A percentile compares a stretch with the other conserved stretches of the same genome.
These are phyloP conservation scores for Drosophila robusta DNA, from an alignment of 2,888 invertebrate genomes.

Conservation along the genomic window DNA sequence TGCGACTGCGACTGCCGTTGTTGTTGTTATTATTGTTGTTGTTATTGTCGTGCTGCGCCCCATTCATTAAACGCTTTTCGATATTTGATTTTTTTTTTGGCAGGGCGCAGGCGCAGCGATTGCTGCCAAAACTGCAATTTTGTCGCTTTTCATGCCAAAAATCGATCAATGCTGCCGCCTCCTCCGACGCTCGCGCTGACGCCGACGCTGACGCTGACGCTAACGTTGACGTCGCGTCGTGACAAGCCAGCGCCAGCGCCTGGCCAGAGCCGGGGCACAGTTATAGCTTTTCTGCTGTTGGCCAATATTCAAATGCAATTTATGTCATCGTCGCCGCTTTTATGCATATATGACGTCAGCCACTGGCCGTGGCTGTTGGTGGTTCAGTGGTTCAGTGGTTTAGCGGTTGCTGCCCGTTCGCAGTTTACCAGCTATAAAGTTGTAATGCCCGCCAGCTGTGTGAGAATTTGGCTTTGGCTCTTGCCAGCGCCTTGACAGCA, in stretches of 20 bases:
- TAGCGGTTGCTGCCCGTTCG: conserved; percentile 27
- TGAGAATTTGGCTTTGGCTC: conserved; percentile 49
- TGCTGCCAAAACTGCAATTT: conserved; percentile 46
- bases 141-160: conserved; percentile 67
- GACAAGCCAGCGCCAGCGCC: conserved; percentile 62
- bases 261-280: conserved; percentile 29
- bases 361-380: conserved; percentile 61
- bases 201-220: conserved; percentile 10
- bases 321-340: conserved; percentile 77
- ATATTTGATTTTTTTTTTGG: conserved; percentile 24
- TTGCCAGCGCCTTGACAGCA: conserved; percentile 50
- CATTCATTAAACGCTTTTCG: conserved; percentile 66
- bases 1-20: conserved; percentile 6
- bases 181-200: conserved; percentile 8
- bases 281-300: conserved; percentile 70
- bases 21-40: conserved; percentile 21
- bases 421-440: conserved; percentile 61
- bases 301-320: conserved; percentile 83
- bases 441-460: conserved; percentile 73
- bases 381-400: conserved; percentile 56
- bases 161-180: conserved; percentile 59
- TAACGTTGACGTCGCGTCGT: conserved; percentile 61
- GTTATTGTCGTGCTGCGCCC: conserved; percentile 53
- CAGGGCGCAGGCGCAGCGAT: conserved; percentile 34
- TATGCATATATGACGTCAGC: conserved; percentile 73